Conservation (phyloP, 2,888 invertebrate species). For the Andrena hattorfiana region DNA sequence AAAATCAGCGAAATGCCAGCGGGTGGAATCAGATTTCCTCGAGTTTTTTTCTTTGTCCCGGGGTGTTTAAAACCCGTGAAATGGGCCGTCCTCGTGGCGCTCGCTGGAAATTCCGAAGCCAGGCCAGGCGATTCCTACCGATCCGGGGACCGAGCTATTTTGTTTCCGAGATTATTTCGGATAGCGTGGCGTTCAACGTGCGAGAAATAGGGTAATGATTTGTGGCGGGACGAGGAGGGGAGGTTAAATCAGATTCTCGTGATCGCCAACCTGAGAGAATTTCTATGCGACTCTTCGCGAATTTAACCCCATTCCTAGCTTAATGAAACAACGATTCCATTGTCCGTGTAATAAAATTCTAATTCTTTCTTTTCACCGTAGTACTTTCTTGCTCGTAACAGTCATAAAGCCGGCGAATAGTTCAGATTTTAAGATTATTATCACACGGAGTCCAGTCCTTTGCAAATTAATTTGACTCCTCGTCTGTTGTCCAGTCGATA, state of each 20-base stretch:
- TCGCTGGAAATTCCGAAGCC: constrained; percentile 26
- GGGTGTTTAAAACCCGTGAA: constrained; percentile 71
- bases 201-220: constrained; percentile 14
- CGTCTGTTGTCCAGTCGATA: not conserved
- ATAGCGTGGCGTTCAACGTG: not conserved
- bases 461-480: not conserved
- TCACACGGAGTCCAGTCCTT: no score
- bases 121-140: not conserved
- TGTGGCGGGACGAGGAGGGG: not conserved
- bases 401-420: no score
- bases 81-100: constrained; percentile 47
- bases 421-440: no score
- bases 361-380: no score
- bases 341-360: no score
- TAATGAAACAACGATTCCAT: no score
- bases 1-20: constrained; percentile 51
- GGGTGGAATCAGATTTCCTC: constrained; percentile 50
- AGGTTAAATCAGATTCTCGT: not conserved
- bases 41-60: constrained; percentile 33
- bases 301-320: no score
- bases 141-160: constrained; percentile 20
- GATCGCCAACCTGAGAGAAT: not conserved
- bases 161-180: constrained; percentile 34
- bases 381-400: no score
- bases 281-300: not conserved